Base-by-base conservation (phyloP, 2,888 invertebrate genomes). In the Ischnus inquisitorius region DNA sequence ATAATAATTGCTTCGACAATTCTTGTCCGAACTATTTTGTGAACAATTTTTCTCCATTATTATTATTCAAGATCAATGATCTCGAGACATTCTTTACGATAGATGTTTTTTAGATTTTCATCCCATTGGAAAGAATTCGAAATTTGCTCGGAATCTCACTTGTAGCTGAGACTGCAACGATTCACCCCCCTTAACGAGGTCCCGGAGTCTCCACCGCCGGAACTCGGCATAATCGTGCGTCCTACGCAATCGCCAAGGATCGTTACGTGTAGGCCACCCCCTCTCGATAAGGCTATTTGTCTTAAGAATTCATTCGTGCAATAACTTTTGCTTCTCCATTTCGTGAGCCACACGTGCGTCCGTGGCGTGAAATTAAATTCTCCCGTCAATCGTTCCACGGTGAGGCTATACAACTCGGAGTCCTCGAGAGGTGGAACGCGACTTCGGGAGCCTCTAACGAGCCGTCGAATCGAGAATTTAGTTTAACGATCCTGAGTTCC, bases 391-490 rank as follows among this genome's bases (percentile, higher is more conserved):
- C 54, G 19, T 3, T 10, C 34, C 60, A 4, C 60, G 4, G n/a
- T 28, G n/a, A 60, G 25, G 28, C 3, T 60, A 34, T 34, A 34
- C 8, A 60, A 60, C 60, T 14, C 60, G 60, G 8, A 28, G 60
- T 14, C 60, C 1, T 14, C 25, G 60, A 60, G 25, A 3, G 34
- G 34, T 34, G 34, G 14, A 60, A 60, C 60, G 16, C 14, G 48
- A 68, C 64, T 62, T 43, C 43, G 77, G 41, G 34, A 57, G 51
- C 41, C 71, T 67, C 89, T 91, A 91, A 91, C 91, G 90, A 91
- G 91, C 87, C 87, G 89, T 88, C 89, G 89, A 90, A 87, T 86
- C 86, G 88, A 88, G 88, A 89, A 90, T 91, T 90, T 90, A 89
- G 89, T 90, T 89, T 88, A 91, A 90, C 88, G 90, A 87, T 79